phyloP scores from a whole-genome alignment of 2,797 vertebrate genomes.

The Pampus argenteus region DNA sequence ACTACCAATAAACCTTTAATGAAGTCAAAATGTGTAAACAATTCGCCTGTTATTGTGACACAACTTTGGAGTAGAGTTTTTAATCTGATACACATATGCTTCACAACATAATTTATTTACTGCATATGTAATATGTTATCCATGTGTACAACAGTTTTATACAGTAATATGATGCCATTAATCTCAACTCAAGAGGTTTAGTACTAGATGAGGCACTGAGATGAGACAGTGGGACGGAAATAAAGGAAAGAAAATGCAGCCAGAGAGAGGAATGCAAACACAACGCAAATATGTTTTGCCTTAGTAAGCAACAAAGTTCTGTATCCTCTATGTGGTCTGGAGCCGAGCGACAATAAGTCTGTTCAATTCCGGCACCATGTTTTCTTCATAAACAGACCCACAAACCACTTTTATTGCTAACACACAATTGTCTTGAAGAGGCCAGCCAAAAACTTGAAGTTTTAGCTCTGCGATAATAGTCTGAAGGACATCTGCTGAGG shows the following conservation, averaged over 20 bases:
- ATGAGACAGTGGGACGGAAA: neutral
- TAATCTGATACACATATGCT: neutral
- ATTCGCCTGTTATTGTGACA: slow-evolving; percentile 17
- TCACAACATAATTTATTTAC: slow-evolving; percentile 8
- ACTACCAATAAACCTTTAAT: slow-evolving; percentile 16
- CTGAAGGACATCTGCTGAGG: slow-evolving; percentile 15
- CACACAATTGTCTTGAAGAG: neutral
- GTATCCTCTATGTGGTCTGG: neutral
- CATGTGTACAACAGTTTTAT: neutral
- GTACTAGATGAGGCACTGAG: neutral
- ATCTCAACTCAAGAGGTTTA: slow-evolving; percentile 10
- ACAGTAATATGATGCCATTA: slow-evolving; percentile 1
- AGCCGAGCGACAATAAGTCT: neutral
- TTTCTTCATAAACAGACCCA: neutral
- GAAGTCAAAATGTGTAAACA: slow-evolving; percentile 9
- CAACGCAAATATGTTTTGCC: slow-evolving; percentile 14
- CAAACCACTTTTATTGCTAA: slow-evolving; percentile 2
- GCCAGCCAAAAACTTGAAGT: slow-evolving; percentile 1
- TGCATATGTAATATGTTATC: neutral
- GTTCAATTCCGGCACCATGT: neutral
- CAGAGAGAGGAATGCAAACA: neutral
- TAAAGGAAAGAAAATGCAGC: neutral
- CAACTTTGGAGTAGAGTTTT: slow-evolving; percentile 8
- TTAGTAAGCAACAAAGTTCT: slow-evolving; percentile 3
- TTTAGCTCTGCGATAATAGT: slow-evolving; percentile 11